Evolutionary conservation across 2,797 vertebrate genomes (phyloP).

Genomic region (Morus bassanus): DNA sequence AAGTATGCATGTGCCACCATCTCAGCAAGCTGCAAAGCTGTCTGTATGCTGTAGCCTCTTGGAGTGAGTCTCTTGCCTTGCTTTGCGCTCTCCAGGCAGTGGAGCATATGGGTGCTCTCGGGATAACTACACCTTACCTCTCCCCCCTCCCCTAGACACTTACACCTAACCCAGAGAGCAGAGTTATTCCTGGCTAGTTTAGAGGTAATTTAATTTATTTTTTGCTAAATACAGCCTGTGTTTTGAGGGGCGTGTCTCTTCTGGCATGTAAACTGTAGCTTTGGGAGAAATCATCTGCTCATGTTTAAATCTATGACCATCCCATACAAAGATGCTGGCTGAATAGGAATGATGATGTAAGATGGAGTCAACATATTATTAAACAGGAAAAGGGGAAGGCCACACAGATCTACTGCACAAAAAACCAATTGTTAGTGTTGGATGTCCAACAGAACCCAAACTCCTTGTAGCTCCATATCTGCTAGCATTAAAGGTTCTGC

Average conservation of each 20-base stretch:
- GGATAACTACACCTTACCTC: background rate
- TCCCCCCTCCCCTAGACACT: too few species aligned
- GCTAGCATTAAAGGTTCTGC: background rate
- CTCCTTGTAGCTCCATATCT: background rate
- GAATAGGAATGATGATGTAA: background rate
- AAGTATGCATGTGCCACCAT: background rate
- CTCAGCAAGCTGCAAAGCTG: background rate
- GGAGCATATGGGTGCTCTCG: background rate
- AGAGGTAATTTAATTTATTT: background rate
- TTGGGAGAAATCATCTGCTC: background rate
- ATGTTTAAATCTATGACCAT: background rate
- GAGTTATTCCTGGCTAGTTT: background rate
- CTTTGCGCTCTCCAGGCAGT: background rate
- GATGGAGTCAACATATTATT: background rate
- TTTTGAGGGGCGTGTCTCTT: background rate
- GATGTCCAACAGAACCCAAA: background rate
- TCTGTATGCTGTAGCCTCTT: rapidly evolving
- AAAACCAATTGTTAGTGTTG: rapidly evolving
- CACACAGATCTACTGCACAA: background rate
- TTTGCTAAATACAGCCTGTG: background rate
- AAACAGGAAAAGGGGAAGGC: background rate
- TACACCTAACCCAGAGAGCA: background rate
- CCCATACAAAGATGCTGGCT: background rate
- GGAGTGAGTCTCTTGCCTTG: background rate
- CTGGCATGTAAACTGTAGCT: background rate